A percentile compares a stretch with the other conserved stretches of the same genome.
These are phyloP conservation scores for Apotomis betuletana DNA, from an alignment of 2,888 invertebrate species.

Conservation along the genomic window DNA sequence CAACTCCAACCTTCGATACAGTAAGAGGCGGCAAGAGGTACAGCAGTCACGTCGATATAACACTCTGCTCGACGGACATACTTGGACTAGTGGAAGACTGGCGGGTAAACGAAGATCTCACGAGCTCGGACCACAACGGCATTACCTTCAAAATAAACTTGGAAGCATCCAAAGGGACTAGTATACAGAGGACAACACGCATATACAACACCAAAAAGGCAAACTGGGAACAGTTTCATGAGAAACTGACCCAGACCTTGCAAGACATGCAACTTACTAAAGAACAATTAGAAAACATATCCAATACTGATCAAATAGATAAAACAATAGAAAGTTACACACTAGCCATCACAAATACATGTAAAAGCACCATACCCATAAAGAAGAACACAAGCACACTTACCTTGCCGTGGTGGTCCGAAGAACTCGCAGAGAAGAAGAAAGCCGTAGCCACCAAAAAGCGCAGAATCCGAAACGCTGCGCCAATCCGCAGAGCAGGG, in stretches of 20 bases:
- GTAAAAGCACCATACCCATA: neutral
- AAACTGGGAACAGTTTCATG: no score
- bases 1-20: no score
- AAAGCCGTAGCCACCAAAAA: neutral
- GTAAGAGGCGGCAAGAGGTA: no score
- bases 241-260: neutral
- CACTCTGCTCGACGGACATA: no score
- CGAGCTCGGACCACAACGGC: no score
- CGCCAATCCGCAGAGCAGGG: neutral
- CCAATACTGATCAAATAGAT: neutral
- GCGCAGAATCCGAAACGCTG: neutral
- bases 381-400: neutral
- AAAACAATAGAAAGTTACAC: neutral
- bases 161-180: no score
- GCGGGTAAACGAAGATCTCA: no score
- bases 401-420: slow-evolving; percentile 5
- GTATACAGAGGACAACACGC: no score
- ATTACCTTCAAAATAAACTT: no score
- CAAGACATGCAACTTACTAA: neutral
- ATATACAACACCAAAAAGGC: no score
- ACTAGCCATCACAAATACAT: neutral
- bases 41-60: no score
- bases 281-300: neutral
- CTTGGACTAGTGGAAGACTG: neutral
- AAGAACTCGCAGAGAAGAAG: neutral